Percentiles rank a stretch among this genome's conserved stretches.
Evolutionary conservation across 1,140 invertebrate genomes (phyloP).

Genomic region (Melitaea cinxia): DNA sequence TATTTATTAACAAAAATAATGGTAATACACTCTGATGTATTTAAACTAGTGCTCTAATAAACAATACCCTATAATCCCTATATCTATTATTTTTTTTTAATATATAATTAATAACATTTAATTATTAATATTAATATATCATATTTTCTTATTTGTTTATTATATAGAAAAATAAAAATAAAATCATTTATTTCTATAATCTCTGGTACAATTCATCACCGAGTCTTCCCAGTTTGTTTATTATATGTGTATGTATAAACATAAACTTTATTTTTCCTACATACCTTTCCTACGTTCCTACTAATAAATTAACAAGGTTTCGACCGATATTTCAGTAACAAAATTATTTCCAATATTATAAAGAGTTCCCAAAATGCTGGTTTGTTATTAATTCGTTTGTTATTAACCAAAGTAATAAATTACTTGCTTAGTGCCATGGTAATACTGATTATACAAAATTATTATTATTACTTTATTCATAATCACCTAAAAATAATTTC

Average conservation of each 20-base stretch:
- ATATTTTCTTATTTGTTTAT: constrained; percentile 19
- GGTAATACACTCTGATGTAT: background rate
- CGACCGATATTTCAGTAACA: background rate
- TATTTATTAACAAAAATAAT: constrained; percentile 19
- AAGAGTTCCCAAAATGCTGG: constrained; percentile 32
- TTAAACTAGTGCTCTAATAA: no score
- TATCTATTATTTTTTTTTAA: no score
- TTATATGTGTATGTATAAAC: background rate
- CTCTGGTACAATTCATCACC: no score
- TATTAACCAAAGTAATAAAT: constrained; percentile 46
- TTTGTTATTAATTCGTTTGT: constrained; percentile 47
- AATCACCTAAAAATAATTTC: no score
- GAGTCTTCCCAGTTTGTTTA: no score
- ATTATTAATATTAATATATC: no score
- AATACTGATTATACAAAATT: background rate
- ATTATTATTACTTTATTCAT: background rate
- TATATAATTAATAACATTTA: no score
- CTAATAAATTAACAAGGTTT: constrained; percentile 29
- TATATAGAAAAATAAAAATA: no score
- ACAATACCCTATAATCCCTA: no score
- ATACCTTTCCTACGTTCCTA: constrained; percentile 5
- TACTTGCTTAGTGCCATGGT: constrained; percentile 12
- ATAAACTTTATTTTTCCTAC: constrained; percentile 4
- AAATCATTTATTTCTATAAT: no score
- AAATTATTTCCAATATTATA: constrained; percentile 29